Conservation (phyloP, 2,797 vertebrate genomes). For the Odontamblyopus rebecca region DNA sequence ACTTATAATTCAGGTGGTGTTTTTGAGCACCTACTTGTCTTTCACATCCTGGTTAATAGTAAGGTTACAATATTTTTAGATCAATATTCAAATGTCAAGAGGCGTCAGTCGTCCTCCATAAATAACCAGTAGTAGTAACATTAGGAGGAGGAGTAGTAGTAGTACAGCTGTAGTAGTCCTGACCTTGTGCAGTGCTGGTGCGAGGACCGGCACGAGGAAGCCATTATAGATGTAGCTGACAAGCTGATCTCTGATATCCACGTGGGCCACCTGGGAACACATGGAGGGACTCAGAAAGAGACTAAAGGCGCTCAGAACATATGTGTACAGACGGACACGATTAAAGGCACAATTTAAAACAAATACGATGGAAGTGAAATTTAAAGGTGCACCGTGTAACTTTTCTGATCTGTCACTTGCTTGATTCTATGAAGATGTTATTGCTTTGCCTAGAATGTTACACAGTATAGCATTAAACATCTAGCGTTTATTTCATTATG, state of each 20-base stretch:
- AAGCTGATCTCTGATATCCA: conserved; percentile 90
- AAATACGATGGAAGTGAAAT: too few species aligned
- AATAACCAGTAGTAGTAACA: not conserved
- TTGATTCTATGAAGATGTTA: too few species aligned
- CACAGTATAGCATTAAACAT: too few species aligned
- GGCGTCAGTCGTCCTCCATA: not conserved
- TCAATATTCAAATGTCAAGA: not conserved
- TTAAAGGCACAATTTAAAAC: too few species aligned
- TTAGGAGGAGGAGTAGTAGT: not conserved
- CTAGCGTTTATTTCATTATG: too few species aligned
- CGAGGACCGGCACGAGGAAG: conserved; percentile 94
- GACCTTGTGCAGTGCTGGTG: conserved; percentile 97
- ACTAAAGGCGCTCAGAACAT: not conserved
- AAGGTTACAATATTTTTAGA: not conserved
- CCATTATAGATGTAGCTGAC: conserved; percentile 96
- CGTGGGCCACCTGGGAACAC: conserved; percentile 86
- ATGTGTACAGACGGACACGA: too few species aligned
- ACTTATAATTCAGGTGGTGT: not conserved
- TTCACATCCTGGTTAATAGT: not conserved
- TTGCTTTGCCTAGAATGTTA: too few species aligned
- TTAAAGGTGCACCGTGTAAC: too few species aligned
- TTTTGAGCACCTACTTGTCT: not conserved
- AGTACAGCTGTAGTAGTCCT: conserved; percentile 39
- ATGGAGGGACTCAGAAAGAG: conserved; percentile 9
- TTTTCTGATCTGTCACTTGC: too few species aligned